Evolutionary conservation across 2,113 vertebrate species (phyloP).

Genomic region (Arvicanthis niloticus): DNA sequence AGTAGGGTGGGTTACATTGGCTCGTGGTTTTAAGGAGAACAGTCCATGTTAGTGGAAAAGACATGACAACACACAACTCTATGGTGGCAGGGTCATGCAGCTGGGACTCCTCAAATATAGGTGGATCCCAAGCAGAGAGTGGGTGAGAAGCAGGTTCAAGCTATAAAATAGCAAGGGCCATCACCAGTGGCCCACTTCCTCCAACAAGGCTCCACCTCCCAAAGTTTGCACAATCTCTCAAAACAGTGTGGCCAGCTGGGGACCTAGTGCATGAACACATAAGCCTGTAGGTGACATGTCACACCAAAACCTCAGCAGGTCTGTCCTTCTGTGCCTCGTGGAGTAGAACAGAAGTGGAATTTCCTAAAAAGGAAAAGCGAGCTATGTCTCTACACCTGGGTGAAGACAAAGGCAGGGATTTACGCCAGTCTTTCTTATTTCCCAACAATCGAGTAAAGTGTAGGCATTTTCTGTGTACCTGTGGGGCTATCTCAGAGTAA

Average conservation of each 20-base stretch:
- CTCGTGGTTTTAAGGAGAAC: not conserved
- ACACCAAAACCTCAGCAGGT: not conserved
- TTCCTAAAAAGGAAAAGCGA: not conserved
- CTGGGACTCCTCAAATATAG: not conserved
- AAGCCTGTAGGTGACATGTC: not conserved
- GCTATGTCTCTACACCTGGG: accelerated
- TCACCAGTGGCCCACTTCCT: not conserved
- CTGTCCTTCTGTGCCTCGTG: not conserved
- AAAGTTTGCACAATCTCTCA: not conserved
- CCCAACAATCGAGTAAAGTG: not conserved
- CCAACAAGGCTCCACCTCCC: not conserved
- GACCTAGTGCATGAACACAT: not conserved
- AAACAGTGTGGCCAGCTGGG: not conserved
- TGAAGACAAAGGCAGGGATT: not conserved
- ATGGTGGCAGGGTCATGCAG: not conserved
- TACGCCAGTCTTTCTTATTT: not conserved
- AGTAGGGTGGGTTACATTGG: not conserved
- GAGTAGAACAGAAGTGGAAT: accelerated
- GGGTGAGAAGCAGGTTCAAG: not conserved
- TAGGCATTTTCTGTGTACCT: not conserved
- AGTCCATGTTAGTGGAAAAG: not conserved
- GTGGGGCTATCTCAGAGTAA: not conserved
- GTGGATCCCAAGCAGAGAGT: not conserved
- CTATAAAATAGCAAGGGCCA: not conserved
- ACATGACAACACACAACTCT: not conserved